phyloP scores from a whole-genome alignment of 2,888 invertebrate species.

The Minunthozetes semirufus region DNA sequence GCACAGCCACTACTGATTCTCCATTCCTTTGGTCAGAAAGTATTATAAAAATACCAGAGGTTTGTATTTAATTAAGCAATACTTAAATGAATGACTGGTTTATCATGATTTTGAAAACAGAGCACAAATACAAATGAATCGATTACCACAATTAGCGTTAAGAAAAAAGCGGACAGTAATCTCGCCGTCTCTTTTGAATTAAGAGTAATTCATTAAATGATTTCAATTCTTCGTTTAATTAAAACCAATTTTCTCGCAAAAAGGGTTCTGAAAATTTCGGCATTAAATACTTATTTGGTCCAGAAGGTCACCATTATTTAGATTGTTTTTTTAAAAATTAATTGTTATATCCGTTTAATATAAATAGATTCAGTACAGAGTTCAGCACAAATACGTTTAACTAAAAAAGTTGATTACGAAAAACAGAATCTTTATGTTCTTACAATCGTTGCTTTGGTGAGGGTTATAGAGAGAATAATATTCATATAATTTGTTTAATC shows the following conservation, averaged over 20 bases:
- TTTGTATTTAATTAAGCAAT: conserved; percentile 33
- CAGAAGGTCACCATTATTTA: conserved; percentile 36
- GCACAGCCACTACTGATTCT: conserved; percentile 37
- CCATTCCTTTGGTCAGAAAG: conserved; percentile 41
- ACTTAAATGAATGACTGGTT: neutral
- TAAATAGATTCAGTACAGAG: conserved; percentile 28
- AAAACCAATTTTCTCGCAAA: neutral
- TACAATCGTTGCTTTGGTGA: conserved; percentile 78
- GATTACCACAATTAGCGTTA: conserved; percentile 40
- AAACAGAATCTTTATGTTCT: conserved; percentile 78
- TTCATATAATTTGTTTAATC: neutral
- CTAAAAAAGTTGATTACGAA: conserved; percentile 74
- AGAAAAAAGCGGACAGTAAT: conserved; percentile 41
- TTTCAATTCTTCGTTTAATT: neutral
- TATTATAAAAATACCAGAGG: conserved; percentile 42
- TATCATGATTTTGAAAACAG: conserved; percentile 33
- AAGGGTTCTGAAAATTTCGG: conserved; percentile 42
- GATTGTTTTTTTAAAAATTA: neutral
- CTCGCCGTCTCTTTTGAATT: conserved; percentile 43
- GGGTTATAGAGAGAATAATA: no score
- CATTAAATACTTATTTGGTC: conserved; percentile 43
- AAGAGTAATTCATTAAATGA: conserved; percentile 33
- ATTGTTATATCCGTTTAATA: neutral
- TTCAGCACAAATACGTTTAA: conserved; percentile 40
- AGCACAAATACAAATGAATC: conserved; percentile 40